These are phyloP conservation scores for Muscidifurax raptorellus DNA, from an alignment of 1,140 invertebrate species.

Conservation along the genomic window DNA sequence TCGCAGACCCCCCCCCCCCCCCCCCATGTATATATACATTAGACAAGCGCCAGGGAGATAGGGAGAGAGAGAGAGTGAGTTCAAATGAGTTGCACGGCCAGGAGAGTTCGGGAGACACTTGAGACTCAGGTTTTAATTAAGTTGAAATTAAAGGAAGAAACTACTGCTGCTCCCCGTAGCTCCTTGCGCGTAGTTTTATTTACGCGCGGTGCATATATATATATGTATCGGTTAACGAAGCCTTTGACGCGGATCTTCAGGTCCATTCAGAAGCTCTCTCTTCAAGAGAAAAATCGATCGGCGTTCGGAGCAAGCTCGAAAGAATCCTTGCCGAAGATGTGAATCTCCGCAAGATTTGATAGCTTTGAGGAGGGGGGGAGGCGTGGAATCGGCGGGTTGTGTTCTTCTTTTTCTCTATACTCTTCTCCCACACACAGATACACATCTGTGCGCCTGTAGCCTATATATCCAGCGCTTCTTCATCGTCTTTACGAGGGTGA, in stretches of 20 bases:
- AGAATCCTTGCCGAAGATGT: background rate
- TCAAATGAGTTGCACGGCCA: slow-evolving; percentile 24
- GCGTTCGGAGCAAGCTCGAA: background rate
- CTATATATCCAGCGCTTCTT: background rate
- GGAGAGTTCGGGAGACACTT: slow-evolving; percentile 29
- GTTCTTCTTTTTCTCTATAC: background rate
- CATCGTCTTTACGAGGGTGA: slow-evolving; percentile 24
- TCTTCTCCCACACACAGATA: too few species aligned
- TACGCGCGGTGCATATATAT: background rate
- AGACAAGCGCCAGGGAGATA: background rate
- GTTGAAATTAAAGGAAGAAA: slow-evolving; percentile 40
- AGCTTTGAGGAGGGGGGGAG: background rate
- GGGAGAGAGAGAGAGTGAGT: slow-evolving; percentile 31
- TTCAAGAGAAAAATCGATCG: background rate
- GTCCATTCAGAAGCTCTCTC: background rate
- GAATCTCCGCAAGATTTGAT: slow-evolving; percentile 19
- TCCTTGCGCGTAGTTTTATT: slow-evolving; percentile 12
- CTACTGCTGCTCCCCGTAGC: background rate
- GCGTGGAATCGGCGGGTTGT: slow-evolving; percentile 13
- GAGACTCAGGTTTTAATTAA: slow-evolving; percentile 45
- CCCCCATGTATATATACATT: slow-evolving; percentile 35
- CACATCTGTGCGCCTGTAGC: background rate
- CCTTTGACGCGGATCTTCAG: slow-evolving; percentile 17
- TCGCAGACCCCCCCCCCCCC: too few species aligned
- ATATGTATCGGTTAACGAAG: slow-evolving; percentile 20